Base-by-base conservation (phyloP, 1,140 invertebrate species). In the Zaprionus ornatus region DNA sequence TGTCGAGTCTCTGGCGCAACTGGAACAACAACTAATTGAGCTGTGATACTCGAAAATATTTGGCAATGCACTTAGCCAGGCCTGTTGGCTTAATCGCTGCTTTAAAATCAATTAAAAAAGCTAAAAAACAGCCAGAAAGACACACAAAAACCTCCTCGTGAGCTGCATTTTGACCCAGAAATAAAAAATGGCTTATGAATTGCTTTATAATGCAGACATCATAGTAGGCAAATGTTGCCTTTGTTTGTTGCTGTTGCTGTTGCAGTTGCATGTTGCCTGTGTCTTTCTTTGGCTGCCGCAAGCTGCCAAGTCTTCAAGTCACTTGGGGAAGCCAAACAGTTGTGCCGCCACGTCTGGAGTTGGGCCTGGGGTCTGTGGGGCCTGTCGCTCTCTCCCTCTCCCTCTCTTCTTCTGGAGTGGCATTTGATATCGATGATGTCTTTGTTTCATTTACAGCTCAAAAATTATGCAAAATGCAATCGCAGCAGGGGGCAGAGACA, bases 401-500 rank as follows among this genome's bases (percentile, higher is more conserved):
- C 73, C 29, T 37, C 42, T 48, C 19, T 48, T 57, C 54, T 42
- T 37, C 25, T 56, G 40, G 62, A 64, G 56, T 74, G 84, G 80
- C 77, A 87, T 90, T 87, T 88, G 84, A 87, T 88, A 80, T 87
- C 84, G 81, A 87, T 88, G 84, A 87, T 87, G 77, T 87, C 85
- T 87, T 87, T 87, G 85, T 86, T 87, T 86, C 82, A 87, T 82
- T 87, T 86, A 70, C 82, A 71, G 61, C 66, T 56, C 23, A 40
- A 74, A 74, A 69, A 61, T 64, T 76, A 76, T 75, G 74, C 71
- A 74, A 74, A 74, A 61, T 35, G 50, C 68, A 71, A 71, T 42
- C 59, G 13, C 80, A 80, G 84, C 80, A 75, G 61, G 72, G 40
- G 40, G n/a, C n/a, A 42, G 65, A 55, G 75, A 56, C 54, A 70